Percentiles rank a stretch among this genome's conserved stretches.
phyloP scores from a whole-genome alignment of 2,888 invertebrate species.

The Eupithecia pulchellata region DNA sequence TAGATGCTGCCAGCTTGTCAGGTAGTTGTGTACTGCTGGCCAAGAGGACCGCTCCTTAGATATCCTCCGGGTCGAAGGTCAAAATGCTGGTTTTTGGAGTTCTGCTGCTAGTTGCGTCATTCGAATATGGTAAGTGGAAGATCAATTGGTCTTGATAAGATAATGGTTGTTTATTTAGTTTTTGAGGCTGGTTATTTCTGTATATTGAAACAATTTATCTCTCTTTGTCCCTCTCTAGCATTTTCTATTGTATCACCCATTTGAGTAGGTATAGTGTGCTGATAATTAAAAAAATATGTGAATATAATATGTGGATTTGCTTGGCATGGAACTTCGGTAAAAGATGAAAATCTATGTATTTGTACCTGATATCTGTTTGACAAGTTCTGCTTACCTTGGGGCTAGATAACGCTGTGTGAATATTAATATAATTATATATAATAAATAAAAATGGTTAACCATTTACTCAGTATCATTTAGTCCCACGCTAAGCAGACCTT shows the following conservation, averaged over 20 bases:
- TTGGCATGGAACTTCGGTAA: neutral
- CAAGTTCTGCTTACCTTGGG: neutral
- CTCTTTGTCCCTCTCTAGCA: too few relatives aligned
- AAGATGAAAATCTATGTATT: neutral
- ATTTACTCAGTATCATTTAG: too few relatives aligned
- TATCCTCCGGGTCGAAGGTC: neutral
- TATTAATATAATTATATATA: neutral
- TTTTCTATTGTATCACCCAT: too few relatives aligned
- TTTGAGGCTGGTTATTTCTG: neutral
- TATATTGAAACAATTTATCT: neutral
- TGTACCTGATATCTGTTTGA: neutral
- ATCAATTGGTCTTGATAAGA: conserved; percentile 27
- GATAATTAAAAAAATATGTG: too few relatives aligned
- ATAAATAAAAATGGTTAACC: too few relatives aligned
- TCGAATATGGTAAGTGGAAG: conserved; percentile 62
- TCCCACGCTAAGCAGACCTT: too few relatives aligned
- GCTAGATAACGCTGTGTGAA: neutral
- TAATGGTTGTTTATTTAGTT: neutral
- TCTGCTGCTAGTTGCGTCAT: conserved; percentile 58
- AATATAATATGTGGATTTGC: neutral
- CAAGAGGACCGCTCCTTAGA: conserved; percentile 1
- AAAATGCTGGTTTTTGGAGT: conserved; percentile 39
- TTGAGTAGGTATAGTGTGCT: too few relatives aligned
- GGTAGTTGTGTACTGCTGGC: conserved; percentile 16
- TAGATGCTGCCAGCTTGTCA: conserved; percentile 13